phyloP scores from a whole-genome alignment of 2,113 vertebrate species.

The Grallaria varia region DNA sequence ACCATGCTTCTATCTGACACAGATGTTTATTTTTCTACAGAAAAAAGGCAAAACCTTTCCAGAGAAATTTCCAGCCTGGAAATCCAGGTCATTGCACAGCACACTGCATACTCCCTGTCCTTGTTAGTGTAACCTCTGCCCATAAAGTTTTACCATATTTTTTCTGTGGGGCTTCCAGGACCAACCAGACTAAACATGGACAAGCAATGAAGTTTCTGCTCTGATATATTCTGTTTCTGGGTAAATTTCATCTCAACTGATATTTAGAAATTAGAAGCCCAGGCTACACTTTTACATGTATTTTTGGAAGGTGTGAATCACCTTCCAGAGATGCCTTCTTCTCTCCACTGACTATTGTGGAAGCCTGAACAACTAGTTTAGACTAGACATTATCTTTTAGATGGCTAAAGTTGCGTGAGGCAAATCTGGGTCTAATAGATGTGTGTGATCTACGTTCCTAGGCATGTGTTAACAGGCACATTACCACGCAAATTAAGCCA shows the following conservation, averaged over 20 bases:
- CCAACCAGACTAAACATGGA: constrained; percentile 42
- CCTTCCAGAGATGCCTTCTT: constrained; percentile 27
- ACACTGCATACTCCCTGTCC: background rate
- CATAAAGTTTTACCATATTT: constrained; percentile 31
- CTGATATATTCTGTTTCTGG: constrained; percentile 29
- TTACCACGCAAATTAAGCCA: constrained; percentile 66
- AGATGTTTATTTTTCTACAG: background rate
- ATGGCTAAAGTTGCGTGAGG: constrained; percentile 41
- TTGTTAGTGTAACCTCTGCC: constrained; percentile 16
- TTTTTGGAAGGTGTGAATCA: constrained; percentile 58
- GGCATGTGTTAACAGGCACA: constrained; percentile 65
- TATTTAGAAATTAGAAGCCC: constrained; percentile 10
- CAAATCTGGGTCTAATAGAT: constrained; percentile 54
- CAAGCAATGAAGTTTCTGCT: background rate
- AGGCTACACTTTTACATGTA: background rate
- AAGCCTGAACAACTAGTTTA: constrained; percentile 42
- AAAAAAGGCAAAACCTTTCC: background rate
- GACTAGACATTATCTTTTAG: constrained; percentile 63
- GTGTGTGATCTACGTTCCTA: constrained; percentile 41
- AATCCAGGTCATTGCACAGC: background rate
- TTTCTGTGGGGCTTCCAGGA: constrained; percentile 38
- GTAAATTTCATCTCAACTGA: background rate
- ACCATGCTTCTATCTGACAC: background rate
- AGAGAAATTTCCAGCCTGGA: constrained; percentile 5
- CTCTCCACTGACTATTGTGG: constrained; percentile 52